Evolutionary conservation across 2,888 invertebrate genomes (phyloP).

Genomic region (Acronicta alni): DNA sequence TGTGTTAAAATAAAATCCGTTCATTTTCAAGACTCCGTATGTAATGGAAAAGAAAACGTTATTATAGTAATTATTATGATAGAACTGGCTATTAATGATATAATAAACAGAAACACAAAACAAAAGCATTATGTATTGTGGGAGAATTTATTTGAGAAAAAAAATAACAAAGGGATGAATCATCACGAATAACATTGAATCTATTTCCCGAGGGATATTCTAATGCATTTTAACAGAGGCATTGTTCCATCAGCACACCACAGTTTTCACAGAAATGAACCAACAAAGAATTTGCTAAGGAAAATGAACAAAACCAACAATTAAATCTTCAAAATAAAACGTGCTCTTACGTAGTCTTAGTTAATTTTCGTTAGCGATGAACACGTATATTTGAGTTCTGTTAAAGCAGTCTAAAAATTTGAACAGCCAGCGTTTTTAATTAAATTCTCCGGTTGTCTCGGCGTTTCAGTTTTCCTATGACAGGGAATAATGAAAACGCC

Average conservation of each 20-base stretch:
- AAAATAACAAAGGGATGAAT: neutral
- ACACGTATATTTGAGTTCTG: constrained; percentile 54
- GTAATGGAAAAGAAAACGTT: too few species aligned
- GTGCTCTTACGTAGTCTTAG: constrained; percentile 24
- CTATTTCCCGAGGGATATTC: neutral
- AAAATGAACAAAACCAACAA: constrained; percentile 7
- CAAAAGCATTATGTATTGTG: too few species aligned
- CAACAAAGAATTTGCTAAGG: neutral
- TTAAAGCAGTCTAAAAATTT: constrained; percentile 59
- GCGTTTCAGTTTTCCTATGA: constrained; percentile 77
- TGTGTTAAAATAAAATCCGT: too few species aligned
- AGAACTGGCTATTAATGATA: too few species aligned
- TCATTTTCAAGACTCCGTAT: too few species aligned
- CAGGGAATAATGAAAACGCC: constrained; percentile 79
- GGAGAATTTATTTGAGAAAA: neutral
- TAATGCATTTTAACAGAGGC: neutral
- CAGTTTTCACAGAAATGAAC: neutral
- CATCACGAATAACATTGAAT: neutral
- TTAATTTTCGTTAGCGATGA: constrained; percentile 32
- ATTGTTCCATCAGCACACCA: neutral
- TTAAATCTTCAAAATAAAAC: constrained; percentile 17
- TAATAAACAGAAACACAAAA: too few species aligned
- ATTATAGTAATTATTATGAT: too few species aligned
- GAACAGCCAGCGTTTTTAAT: constrained; percentile 72
- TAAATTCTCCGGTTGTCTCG: constrained; percentile 77